Conservation (phyloP, 2,888 invertebrate species). For the Notodonta dromedarius region DNA sequence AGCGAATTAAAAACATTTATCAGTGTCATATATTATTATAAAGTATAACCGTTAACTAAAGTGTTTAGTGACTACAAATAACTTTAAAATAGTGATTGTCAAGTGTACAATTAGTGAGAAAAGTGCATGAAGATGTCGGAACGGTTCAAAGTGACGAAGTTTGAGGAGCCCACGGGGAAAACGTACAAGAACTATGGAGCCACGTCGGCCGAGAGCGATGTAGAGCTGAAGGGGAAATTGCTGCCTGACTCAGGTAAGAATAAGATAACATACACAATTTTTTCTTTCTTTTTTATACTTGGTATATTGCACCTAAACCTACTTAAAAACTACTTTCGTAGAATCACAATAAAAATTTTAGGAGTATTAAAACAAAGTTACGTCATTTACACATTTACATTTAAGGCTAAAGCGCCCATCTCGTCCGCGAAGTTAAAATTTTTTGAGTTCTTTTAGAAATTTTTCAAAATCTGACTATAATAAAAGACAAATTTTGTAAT, state of each 20-base stretch:
- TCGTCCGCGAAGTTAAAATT: too few relatives aligned
- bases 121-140: conserved; percentile 80
- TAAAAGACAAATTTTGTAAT: too few relatives aligned
- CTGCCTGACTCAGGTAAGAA: conserved; percentile 74
- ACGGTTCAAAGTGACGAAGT: conserved; percentile 85
- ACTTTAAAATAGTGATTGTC: not conserved
- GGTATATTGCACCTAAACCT: not conserved
- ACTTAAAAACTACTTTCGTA: too few relatives aligned
- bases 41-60: conserved; percentile 16
- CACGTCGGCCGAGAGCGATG: conserved; percentile 78
- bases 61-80: conserved; percentile 18
- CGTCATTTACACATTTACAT: too few relatives aligned
- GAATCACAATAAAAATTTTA: too few relatives aligned
- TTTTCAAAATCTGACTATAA: too few relatives aligned
- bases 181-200: conserved; percentile 84
- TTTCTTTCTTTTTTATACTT: too few relatives aligned
- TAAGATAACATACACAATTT: not conserved
- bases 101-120: conserved; percentile 23
- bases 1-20: conserved; percentile 25
- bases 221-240: conserved; percentile 74
- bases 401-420: too few relatives aligned
- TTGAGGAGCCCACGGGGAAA: conserved; percentile 81
- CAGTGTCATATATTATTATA: conserved; percentile 38
- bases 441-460: too few relatives aligned
- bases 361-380: too few relatives aligned